Conservation (phyloP, 2,888 invertebrate genomes). For the Odontothrips loti region DNA sequence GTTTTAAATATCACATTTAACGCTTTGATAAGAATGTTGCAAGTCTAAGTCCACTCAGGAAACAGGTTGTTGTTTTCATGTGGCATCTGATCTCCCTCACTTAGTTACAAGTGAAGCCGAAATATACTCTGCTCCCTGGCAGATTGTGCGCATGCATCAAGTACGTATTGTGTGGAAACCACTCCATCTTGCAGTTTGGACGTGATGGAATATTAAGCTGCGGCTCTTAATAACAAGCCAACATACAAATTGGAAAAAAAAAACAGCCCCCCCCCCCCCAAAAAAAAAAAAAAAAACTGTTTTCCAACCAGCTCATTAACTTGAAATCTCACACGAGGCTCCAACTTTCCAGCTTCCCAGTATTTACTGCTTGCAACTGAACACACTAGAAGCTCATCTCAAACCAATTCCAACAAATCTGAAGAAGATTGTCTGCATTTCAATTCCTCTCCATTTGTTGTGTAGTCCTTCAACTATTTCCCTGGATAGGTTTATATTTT, state of each 20-base stretch:
- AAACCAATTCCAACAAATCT: slow-evolving; percentile 4
- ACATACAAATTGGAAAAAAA: neutral
- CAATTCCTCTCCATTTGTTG: neutral
- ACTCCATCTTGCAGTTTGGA: neutral
- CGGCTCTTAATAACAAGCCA: neutral
- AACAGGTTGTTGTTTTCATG: slow-evolving; percentile 5
- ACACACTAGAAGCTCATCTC: slow-evolving; percentile 8
- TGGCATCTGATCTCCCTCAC: neutral
- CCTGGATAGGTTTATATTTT: neutral
- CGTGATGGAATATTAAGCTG: neutral
- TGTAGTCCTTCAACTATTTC: neutral
- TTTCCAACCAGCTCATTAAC: neutral
- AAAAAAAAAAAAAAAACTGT: neutral
- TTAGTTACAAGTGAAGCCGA: neutral
- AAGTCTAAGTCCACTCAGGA: slow-evolving; percentile 16
- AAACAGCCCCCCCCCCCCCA: too few species aligned
- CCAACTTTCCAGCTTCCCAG: slow-evolving; percentile 4
- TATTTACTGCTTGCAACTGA: neutral
- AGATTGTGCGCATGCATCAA: slow-evolving; percentile 24
- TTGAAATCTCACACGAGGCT: neutral
- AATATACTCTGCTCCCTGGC: neutral
- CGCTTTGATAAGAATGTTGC: slow-evolving; percentile 26
- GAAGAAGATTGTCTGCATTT: neutral
- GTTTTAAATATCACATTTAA: slow-evolving; percentile 27
- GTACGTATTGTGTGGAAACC: slow-evolving; percentile 12